Conservation (phyloP, 2,888 invertebrate genomes). For the Andrena fulva region DNA sequence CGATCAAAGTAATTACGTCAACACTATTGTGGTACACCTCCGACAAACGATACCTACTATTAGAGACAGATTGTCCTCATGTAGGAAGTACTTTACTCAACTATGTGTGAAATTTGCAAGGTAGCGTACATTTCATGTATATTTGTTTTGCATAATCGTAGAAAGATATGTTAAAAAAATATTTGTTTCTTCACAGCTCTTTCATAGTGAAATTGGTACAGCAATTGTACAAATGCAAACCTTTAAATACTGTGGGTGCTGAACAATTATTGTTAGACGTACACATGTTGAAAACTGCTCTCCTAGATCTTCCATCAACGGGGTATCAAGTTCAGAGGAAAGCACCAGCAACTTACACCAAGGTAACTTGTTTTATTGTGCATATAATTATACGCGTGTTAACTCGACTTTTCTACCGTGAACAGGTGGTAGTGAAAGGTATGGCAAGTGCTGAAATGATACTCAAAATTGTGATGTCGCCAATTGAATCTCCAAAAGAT, state of each 20-base stretch:
- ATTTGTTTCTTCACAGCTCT: conserved; percentile 86
- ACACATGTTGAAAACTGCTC: conserved; percentile 96
- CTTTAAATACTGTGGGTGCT: conserved; percentile 93
- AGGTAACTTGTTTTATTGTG: conserved; percentile 85
- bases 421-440: conserved; percentile 90
- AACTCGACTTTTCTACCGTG: conserved; percentile 36
- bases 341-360: conserved; percentile 94
- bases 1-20: conserved; percentile 98
- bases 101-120: conserved; percentile 98
- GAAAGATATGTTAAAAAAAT: background rate
- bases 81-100: conserved; percentile 98
- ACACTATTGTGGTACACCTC: conserved; percentile 94
- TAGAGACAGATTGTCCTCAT: conserved; percentile 94
- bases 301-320: conserved; percentile 97
- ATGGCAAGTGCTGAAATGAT: conserved; percentile 99
- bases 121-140: conserved; percentile 80
- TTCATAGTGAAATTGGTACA: conserved; percentile 98
- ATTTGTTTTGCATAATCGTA: background rate
- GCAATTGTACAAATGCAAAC: conserved; percentile 95
- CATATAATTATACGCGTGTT: conserved; percentile 1
- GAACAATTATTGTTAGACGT: conserved; percentile 97
- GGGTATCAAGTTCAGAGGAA: conserved; percentile 95
- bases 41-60: conserved; percentile 95
- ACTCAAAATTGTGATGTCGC: conserved; percentile 98
- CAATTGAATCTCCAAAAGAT: conserved; percentile 91